phyloP scores from a whole-genome alignment of 2,113 vertebrate genomes.

The Proteles cristata region DNA sequence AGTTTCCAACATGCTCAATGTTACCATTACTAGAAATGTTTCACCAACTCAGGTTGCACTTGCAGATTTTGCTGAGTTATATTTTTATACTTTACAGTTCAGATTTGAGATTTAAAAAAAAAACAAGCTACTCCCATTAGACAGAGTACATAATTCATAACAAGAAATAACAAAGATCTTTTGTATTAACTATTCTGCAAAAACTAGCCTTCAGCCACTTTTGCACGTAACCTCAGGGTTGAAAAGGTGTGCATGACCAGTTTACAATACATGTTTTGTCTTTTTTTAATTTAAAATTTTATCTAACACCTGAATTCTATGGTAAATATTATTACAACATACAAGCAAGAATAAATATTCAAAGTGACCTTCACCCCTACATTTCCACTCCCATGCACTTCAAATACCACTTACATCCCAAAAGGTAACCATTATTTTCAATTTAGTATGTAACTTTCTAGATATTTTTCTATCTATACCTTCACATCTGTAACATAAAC shows the following conservation, averaged over 20 bases:
- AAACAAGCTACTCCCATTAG: neutral
- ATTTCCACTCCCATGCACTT: neutral
- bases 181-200: neutral
- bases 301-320: neutral
- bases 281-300: neutral
- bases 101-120: neutral
- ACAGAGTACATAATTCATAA: neutral
- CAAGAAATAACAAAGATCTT: neutral
- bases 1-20: slow-evolving; percentile 1
- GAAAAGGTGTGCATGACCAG: neutral
- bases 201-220: neutral
- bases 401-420: neutral
- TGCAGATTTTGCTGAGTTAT: slow-evolving; percentile 45
- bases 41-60: neutral
- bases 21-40: slow-evolving; percentile 10
- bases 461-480: neutral
- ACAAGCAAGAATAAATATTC: neutral
- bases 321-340: neutral
- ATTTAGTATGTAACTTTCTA: neutral
- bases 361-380: neutral
- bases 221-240: neutral
- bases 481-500: neutral
- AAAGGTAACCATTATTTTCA: neutral
- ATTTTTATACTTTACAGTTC: slow-evolving; percentile 39
- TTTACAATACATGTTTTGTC: neutral